These are phyloP conservation scores for Prionace glauca DNA, from an alignment of 2,797 vertebrate species.

Conservation along the genomic window DNA sequence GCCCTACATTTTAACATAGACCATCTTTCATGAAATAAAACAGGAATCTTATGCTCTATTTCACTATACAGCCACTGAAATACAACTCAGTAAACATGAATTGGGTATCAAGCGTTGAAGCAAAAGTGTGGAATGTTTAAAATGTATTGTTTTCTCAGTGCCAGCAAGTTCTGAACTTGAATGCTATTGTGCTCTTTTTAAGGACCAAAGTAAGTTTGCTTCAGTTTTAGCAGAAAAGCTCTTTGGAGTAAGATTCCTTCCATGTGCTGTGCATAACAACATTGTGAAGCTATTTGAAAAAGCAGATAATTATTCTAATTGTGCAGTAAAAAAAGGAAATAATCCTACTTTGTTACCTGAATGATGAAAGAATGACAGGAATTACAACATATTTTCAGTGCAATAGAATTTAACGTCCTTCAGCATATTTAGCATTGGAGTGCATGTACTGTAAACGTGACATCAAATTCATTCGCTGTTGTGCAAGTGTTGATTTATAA, in stretches of 20 bases:
- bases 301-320: no score
- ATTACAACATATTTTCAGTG: background rate
- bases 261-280: background rate
- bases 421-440: background rate
- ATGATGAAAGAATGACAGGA: background rate
- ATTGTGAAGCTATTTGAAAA: background rate
- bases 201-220: background rate
- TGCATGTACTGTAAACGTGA: background rate
- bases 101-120: background rate
- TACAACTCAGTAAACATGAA: background rate
- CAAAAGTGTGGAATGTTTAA: background rate
- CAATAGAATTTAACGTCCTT: background rate
- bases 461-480: background rate
- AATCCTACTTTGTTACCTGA: background rate
- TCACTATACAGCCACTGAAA: background rate
- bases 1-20: background rate
- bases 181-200: background rate
- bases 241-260: background rate
- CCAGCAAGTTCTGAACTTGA: background rate
- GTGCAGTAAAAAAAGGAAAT: background rate
- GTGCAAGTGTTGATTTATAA: background rate
- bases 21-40: background rate
- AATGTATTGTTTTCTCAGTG: background rate
- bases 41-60: background rate
- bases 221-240: background rate